Evolutionary conservation across 2,113 vertebrate genomes (phyloP).

Genomic region (Chaenocephalus aceratus): DNA sequence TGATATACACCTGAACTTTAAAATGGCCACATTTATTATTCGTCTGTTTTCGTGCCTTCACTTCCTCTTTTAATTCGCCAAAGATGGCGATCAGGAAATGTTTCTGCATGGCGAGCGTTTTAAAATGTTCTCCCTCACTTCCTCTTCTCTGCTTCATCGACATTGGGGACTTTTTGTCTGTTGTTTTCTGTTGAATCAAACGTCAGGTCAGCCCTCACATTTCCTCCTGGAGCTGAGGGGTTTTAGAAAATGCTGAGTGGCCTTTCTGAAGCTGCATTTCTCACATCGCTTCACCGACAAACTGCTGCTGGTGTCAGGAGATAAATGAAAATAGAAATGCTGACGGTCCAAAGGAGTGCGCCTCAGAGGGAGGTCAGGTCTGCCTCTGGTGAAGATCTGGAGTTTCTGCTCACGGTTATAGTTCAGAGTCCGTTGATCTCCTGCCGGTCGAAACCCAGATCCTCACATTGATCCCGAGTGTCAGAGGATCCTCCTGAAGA

Average conservation of each 20-base stretch:
- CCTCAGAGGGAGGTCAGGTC: no score
- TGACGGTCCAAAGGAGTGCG: no score
- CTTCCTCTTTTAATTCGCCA: not conserved
- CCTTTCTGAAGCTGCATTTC: not conserved
- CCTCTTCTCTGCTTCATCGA: constrained; percentile 34
- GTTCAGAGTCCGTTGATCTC: no score
- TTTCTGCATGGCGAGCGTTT: not conserved
- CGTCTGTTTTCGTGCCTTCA: not conserved
- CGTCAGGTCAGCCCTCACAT: not conserved
- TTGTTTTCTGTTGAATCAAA: not conserved
- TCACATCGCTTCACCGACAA: not conserved
- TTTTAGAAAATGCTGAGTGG: not conserved
- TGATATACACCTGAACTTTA: no score
- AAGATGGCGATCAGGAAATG: constrained; percentile 4
- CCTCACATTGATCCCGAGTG: no score
- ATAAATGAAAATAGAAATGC: no score
- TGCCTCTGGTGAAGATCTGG: no score
- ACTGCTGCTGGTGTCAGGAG: no score
- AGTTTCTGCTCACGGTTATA: no score
- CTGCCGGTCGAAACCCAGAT: no score
- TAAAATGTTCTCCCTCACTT: not conserved
- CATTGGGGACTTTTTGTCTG: not conserved
- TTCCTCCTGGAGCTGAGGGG: not conserved
- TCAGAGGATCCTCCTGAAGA: no score
- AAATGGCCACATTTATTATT: not conserved